phyloP scores from a whole-genome alignment of 2,888 invertebrate genomes.

The Steinernema scapterisci region DNA sequence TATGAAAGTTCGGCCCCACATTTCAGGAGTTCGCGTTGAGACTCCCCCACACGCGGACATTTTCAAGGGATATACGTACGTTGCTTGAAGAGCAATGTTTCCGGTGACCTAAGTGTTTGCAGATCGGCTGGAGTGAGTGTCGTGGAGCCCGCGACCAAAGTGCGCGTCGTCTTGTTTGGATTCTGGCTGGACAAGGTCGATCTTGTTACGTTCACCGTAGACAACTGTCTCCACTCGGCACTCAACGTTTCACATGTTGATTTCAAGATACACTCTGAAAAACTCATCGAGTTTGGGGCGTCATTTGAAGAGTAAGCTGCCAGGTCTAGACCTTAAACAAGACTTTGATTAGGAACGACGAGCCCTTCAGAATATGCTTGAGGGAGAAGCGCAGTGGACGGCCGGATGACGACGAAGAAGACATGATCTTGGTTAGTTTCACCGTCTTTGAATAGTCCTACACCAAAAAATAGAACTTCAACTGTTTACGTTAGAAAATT shows the following conservation, averaged over 20 bases:
- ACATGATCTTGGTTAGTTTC: conserved; percentile 44
- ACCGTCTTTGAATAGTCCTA: too few species aligned
- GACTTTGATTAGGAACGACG: conserved; percentile 42
- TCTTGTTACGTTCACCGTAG: conserved; percentile 47
- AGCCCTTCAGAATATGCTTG: conserved; percentile 54
- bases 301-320: conserved; percentile 44
- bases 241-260: conserved; percentile 48
- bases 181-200: conserved; percentile 50
- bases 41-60: conserved; percentile 43
- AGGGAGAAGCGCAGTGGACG: conserved; percentile 41
- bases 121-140: conserved; percentile 51
- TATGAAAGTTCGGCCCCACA: conserved; percentile 50
- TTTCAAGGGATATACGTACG: conserved; percentile 57
- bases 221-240: conserved; percentile 49
- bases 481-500: neutral
- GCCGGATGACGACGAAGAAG: conserved; percentile 47
- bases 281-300: conserved; percentile 46
- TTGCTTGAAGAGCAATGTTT: too few species aligned
- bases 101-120: conserved; percentile 13
- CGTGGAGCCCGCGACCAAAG: conserved; percentile 48
- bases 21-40: conserved; percentile 57
- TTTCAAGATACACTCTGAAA: conserved; percentile 49
- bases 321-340: neutral
- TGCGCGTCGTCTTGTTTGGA: conserved; percentile 53
- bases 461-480: too few species aligned